A percentile compares a stretch with the other conserved stretches of the same genome.
These are phyloP conservation scores for Chlorodrepanis virens DNA, from an alignment of 2,113 vertebrate genomes.

Conservation along the genomic window DNA sequence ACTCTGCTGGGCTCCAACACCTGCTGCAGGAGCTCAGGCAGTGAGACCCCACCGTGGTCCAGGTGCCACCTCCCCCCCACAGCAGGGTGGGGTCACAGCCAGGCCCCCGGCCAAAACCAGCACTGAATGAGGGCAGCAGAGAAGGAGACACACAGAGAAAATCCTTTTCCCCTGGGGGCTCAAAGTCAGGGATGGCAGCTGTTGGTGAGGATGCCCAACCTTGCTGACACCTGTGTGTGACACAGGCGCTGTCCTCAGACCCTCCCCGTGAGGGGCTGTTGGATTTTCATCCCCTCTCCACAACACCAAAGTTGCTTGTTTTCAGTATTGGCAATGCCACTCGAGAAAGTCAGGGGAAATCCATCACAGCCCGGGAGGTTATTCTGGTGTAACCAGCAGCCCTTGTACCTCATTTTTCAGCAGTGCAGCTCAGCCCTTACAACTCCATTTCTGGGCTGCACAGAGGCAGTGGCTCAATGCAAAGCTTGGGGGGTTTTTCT, in stretches of 20 bases:
- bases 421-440: not conserved
- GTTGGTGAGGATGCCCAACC: accelerated
- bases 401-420: conserved; percentile 39
- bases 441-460: not conserved
- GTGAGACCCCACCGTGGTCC: accelerated
- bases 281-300: not conserved
- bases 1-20: not conserved
- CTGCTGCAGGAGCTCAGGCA: not conserved
- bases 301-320: not conserved
- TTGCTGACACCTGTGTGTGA: not conserved
- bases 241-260: not conserved
- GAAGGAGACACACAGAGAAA: not conserved
- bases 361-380: not conserved
- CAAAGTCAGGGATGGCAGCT: accelerated
- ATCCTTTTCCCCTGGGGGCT: not conserved
- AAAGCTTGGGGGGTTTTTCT: not conserved
- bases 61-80: not conserved
- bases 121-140: not conserved
- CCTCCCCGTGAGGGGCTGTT: accelerated
- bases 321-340: not conserved
- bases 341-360: conserved; percentile 6
- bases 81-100: not conserved
- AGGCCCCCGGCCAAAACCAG: accelerated
- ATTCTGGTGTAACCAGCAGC: not conserved
- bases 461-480: not conserved